phyloP scores from a whole-genome alignment of 2,113 vertebrate species.

The Lipophrys pholis region DNA sequence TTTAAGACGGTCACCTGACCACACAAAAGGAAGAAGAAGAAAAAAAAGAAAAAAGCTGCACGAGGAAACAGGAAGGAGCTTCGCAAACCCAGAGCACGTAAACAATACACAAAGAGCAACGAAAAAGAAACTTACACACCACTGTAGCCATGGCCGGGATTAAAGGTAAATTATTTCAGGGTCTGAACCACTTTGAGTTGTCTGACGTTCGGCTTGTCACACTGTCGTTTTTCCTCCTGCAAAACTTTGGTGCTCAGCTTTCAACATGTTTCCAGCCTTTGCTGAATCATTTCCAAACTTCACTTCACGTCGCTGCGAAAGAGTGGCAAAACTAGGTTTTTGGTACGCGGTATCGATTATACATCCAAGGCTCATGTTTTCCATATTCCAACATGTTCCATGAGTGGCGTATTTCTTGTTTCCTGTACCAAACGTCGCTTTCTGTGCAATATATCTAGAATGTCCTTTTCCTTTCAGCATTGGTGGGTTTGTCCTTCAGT shows the following conservation, averaged over 20 bases:
- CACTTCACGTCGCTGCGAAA: not conserved
- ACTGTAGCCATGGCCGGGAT: constrained; percentile 79
- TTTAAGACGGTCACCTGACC: constrained; percentile 73
- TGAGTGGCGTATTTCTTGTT: not conserved
- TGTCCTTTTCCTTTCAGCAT: constrained; percentile 80
- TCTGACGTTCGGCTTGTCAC: not conserved
- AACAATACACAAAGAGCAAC: constrained; percentile 52
- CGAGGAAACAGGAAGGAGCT: constrained; percentile 71
- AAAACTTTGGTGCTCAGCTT: constrained; percentile 19
- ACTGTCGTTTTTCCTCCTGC: not conserved
- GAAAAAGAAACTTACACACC: constrained; percentile 20
- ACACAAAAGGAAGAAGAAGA: constrained; percentile 5
- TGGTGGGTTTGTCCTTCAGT: constrained; percentile 94
- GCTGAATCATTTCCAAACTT: constrained; percentile 30
- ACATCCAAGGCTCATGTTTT: no score
- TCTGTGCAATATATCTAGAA: not conserved
- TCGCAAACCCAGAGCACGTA: constrained; percentile 34
- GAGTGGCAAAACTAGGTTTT: no score
- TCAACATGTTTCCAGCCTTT: not conserved
- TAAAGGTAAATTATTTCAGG: constrained; percentile 74
- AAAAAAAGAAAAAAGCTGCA: constrained; percentile 3
- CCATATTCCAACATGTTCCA: no score
- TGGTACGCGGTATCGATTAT: no score
- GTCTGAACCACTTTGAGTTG: rapidly evolving
- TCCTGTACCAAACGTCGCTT: not conserved